Conservation (phyloP, 2,797 vertebrate species). For the Hemibagrus guttatus region DNA sequence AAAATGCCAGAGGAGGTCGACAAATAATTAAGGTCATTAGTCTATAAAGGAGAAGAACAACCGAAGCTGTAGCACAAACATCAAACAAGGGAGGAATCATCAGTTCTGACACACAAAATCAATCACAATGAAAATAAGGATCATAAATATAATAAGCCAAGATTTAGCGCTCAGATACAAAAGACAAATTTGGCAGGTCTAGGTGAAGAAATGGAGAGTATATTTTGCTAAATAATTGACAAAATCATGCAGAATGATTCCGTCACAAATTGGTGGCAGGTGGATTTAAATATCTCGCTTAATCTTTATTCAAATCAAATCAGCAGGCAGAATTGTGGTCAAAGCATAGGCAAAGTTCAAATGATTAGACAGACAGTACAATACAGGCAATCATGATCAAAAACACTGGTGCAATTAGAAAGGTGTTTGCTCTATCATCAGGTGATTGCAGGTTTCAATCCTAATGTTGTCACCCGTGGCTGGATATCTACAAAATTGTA, state of each 20-base stretch:
- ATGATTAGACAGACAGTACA: not conserved
- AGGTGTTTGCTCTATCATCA: not conserved
- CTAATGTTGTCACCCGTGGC: not conserved
- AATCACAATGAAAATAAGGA: conserved; percentile 69
- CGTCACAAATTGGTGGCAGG: not conserved
- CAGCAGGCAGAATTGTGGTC: not conserved
- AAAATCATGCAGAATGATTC: not conserved
- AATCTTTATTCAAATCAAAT: not conserved
- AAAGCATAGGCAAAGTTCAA: conserved; percentile 5
- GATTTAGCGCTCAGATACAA: conserved; percentile 64
- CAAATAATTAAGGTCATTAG: conserved; percentile 64
- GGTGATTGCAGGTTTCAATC: not conserved
- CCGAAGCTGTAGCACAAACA: conserved; percentile 51
- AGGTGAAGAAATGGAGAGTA: conserved; percentile 16
- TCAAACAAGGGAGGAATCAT: conserved; percentile 55
- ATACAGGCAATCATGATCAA: not conserved
- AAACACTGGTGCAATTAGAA: not conserved
- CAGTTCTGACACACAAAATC: conserved; percentile 64
- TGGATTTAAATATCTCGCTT: not conserved
- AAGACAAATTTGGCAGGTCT: conserved; percentile 60
- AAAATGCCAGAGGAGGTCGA: conserved; percentile 34
- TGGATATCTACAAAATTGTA: too few relatives aligned
- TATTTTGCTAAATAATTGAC: not conserved
- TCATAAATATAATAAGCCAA: conserved; percentile 70
- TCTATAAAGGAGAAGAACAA: conserved; percentile 58